A percentile compares a stretch with the other conserved stretches of the same genome.
These are phyloP conservation scores for Erebia palarica DNA, from an alignment of 2,888 invertebrate genomes.

Conservation along the genomic window DNA sequence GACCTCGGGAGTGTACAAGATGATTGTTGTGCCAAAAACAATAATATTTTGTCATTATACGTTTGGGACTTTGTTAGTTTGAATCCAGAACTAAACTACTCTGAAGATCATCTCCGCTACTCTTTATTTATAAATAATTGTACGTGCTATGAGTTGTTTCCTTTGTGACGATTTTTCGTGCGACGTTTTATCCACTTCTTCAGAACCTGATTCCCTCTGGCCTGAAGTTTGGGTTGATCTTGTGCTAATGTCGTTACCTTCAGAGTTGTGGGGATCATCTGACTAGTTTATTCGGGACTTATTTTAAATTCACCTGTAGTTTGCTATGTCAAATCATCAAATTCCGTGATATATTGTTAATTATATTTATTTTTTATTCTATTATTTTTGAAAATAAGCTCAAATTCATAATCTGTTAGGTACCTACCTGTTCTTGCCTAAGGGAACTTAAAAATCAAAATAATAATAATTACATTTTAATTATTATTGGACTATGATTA, in stretches of 20 bases:
- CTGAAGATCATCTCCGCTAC: conserved; percentile 17
- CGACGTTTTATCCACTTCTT: conserved; percentile 8
- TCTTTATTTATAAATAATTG: conserved; percentile 39
- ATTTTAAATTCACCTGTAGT: background rate
- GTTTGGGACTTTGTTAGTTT: conserved; percentile 5
- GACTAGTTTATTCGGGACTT: conserved; percentile 2
- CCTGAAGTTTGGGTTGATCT: background rate
- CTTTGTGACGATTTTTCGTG: conserved; percentile 32
- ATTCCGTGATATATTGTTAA: background rate
- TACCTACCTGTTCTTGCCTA: no score
- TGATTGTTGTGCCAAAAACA: background rate
- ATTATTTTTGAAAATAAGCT: background rate
- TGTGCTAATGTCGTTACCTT: conserved; percentile 6
- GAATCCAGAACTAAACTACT: conserved; percentile 2
- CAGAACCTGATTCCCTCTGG: background rate
- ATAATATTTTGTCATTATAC: conserved; percentile 3
- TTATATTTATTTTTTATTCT: background rate
- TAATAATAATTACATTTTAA: conserved; percentile 14
- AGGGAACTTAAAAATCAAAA: background rate
- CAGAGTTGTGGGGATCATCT: background rate
- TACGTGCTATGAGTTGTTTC: conserved; percentile 33
- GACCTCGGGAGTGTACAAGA: background rate
- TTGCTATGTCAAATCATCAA: background rate
- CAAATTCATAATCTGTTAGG: background rate
- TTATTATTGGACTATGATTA: background rate